These are phyloP conservation scores for Netelia melanura DNA, from an alignment of 2,888 invertebrate species.

Conservation along the genomic window DNA sequence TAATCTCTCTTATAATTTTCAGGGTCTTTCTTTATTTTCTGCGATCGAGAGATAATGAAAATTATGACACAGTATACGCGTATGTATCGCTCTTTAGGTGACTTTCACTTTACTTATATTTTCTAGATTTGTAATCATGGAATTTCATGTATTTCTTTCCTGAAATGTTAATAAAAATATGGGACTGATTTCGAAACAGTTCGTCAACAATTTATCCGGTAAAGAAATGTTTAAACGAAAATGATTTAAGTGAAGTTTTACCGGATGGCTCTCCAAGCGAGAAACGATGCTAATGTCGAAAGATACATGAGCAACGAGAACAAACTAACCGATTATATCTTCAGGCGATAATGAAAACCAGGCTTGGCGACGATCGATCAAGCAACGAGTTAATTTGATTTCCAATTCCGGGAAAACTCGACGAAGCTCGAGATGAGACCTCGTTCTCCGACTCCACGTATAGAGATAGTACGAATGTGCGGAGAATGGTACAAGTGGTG, in stretches of 20 bases:
- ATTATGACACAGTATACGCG: too few relatives aligned
- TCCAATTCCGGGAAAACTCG: conserved; percentile 1
- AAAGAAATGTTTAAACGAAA: neutral
- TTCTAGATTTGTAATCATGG: too few relatives aligned
- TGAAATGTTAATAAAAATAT: too few relatives aligned
- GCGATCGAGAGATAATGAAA: too few relatives aligned
- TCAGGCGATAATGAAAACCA: conserved; percentile 17
- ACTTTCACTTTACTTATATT: too few relatives aligned
- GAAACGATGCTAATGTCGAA: neutral
- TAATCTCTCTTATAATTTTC: too few relatives aligned
- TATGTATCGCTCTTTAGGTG: too few relatives aligned
- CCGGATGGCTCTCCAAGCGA: neutral
- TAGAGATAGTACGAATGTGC: neutral
- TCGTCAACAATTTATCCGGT: neutral
- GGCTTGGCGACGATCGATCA: neutral
- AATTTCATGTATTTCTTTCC: too few relatives aligned
- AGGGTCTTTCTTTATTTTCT: too few relatives aligned
- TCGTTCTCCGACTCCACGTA: neutral
- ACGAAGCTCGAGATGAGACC: neutral
- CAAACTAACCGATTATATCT: conserved; percentile 5
- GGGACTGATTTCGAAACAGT: too few relatives aligned
- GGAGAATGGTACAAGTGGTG: neutral
- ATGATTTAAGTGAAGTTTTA: too few relatives aligned
- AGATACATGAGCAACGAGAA: neutral
- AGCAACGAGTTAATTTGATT: conserved; percentile 17